Percentiles rank a stretch among this genome's conserved stretches.
Evolutionary conservation across 2,797 vertebrate genomes (phyloP).

Genomic region (Spheniscus humboldti): DNA sequence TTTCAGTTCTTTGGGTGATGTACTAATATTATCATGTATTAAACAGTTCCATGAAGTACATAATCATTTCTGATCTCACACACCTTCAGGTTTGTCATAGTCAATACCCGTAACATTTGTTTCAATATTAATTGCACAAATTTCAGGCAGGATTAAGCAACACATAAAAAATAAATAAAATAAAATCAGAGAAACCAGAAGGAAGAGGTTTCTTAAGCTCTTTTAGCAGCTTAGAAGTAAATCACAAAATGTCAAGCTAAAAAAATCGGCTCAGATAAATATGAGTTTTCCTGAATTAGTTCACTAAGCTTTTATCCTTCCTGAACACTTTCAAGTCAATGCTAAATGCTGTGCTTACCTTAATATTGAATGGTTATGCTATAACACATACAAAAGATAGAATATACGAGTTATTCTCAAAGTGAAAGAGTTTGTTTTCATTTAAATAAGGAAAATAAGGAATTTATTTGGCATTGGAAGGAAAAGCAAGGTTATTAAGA

Average conservation of each 20-base stretch:
- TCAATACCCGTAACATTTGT: conserved; percentile 11
- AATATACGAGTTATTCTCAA: not conserved
- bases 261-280: conserved; percentile 75
- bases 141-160: conserved; percentile 68
- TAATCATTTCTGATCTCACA: conserved; percentile 25
- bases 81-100: conserved; percentile 40
- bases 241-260: conserved; percentile 75
- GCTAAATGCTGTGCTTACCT: conserved; percentile 61
- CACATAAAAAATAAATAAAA: conserved; percentile 6
- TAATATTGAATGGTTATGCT: conserved; percentile 60
- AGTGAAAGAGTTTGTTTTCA: conserved; percentile 21
- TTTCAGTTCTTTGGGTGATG: not conserved
- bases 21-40: not conserved
- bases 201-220: conserved; percentile 71
- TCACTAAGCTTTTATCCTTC: conserved; percentile 71
- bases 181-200: conserved; percentile 38
- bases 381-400: conserved; percentile 18
- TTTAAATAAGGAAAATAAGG: not conserved
- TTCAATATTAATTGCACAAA: conserved; percentile 63
- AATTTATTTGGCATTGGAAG: not conserved
- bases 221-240: conserved; percentile 76
- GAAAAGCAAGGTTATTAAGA: not conserved
- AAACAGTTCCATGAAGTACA: not conserved
- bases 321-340: conserved; percentile 68
- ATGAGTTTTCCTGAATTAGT: conserved; percentile 69